A percentile compares a stretch with the other conserved stretches of the same genome.
Evolutionary conservation across 1,140 invertebrate genomes (phyloP).

Genomic region (Drosophila simulans): DNA sequence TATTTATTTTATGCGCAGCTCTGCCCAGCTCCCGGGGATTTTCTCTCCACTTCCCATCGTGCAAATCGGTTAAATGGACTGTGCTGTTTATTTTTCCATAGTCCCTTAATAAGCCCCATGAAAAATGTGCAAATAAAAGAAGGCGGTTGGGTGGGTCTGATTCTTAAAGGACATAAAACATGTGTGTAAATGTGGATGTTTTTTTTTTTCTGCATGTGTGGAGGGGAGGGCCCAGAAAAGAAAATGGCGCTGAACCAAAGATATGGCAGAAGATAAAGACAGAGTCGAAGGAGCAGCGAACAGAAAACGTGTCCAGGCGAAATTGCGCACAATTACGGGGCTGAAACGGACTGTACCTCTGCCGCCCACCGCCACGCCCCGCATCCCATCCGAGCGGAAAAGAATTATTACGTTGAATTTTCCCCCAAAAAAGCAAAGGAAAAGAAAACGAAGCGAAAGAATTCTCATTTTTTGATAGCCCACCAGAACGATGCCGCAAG

Average conservation of each 20-base stretch:
- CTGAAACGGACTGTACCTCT: constrained; percentile 33
- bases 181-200: constrained; percentile 26
- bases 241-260: constrained; percentile 55
- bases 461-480: constrained; percentile 80
- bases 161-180: constrained; percentile 22
- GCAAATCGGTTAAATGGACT: constrained; percentile 81
- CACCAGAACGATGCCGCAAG: constrained; percentile 43
- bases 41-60: constrained; percentile 22
- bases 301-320: constrained; percentile 61
- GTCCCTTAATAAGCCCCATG: constrained; percentile 73
- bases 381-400: constrained; percentile 80
- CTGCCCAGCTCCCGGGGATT: constrained; percentile 16
- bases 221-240: not conserved
- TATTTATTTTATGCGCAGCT: constrained; percentile 73
- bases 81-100: constrained; percentile 69
- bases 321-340: constrained; percentile 79
- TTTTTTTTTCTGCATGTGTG: constrained; percentile 29
- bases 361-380: not conserved
- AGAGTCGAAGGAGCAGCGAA: constrained; percentile 18
- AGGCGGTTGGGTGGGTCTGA: constrained; percentile 9
- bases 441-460: constrained; percentile 53
- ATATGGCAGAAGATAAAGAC: constrained; percentile 28
- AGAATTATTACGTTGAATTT: constrained; percentile 83
- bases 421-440: constrained; percentile 44
- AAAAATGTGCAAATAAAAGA: constrained; percentile 64